Base-by-base conservation (phyloP, 2,888 invertebrate species). In the Ptychoptera contaminata region DNA sequence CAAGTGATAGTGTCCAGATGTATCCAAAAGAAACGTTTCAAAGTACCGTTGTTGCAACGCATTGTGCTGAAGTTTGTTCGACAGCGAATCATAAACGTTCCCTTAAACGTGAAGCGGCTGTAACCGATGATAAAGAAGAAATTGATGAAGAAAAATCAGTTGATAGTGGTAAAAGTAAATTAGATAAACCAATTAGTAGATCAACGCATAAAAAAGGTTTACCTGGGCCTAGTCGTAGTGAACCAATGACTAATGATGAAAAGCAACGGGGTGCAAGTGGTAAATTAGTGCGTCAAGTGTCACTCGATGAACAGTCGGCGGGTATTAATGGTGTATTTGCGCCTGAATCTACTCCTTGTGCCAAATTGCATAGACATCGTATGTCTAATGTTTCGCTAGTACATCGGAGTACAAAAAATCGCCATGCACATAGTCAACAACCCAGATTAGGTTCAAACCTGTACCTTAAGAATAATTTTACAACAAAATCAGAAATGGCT, bases 1-100 rank as follows among this genome's bases (percentile, higher is more conserved):
- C 87, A 50, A 84, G 84, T 53, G 82, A 84, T 58, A 82, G 83
- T 50, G 76, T 77, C 50, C 67, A 70, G 46, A 69, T 72, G 42
- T 67, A 65, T 23, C 67, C 69, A 38, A 69, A 72, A 16, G 53
- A 65, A 2, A 71, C 71, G 50, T 65, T 65, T 39, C 52, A 61
- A 3, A 42, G 37, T 11, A 67, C 67, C 40, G 54, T 59, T 4
- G 59, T 60, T 2, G 62, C 67, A 38, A 32, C 59, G 58, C 10
- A 67, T 65, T 14, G 67, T 65, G 54, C 65, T 62, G 16, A 69
- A 67, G 31, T 47, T 31, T 43, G 43, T 45, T n/a, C 42, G 37
- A 65, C 10, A 59, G 58, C 1, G 61, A 65, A 48, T n/a, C 47
- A 46, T 30, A 46, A 42, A 8, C 46, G 45, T 11, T 42, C 44